Evolutionary conservation across 2,888 invertebrate species (phyloP).

Genomic region (Blomia tropicalis): DNA sequence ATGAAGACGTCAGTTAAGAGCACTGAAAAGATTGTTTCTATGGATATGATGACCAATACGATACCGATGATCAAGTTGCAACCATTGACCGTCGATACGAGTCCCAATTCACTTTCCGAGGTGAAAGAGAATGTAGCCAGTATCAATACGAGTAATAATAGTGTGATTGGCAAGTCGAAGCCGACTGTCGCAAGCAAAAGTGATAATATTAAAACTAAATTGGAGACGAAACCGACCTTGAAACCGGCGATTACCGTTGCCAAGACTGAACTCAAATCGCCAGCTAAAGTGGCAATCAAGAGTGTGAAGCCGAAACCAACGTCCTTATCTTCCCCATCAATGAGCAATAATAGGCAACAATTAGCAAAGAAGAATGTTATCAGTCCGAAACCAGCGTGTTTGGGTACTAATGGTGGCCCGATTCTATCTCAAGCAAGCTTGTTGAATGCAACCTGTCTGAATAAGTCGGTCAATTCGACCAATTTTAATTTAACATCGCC

Average conservation of each 20-base stretch:
- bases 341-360: too few relatives aligned
- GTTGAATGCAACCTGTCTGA: neutral
- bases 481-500: neutral
- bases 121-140: conserved; percentile 3
- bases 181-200: neutral
- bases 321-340: too few relatives aligned
- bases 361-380: neutral
- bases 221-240: neutral
- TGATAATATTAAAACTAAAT: neutral
- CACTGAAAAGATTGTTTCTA: neutral
- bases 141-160: neutral
- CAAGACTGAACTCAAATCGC: neutral
- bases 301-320: neutral
- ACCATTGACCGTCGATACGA: neutral
- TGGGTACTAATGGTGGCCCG: neutral
- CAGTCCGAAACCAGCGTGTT: neutral
- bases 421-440: conserved; percentile 1
- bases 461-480: neutral
- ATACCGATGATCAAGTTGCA: neutral
- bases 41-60: neutral
- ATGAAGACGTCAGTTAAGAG: too few relatives aligned
- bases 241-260: neutral
- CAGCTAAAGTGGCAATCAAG: neutral
- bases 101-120: conserved; percentile 3
- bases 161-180: neutral